Percentiles rank a stretch among this genome's conserved stretches.
Conservation (phyloP, 1,140 invertebrate species). For the Cherax destructor region DNA sequence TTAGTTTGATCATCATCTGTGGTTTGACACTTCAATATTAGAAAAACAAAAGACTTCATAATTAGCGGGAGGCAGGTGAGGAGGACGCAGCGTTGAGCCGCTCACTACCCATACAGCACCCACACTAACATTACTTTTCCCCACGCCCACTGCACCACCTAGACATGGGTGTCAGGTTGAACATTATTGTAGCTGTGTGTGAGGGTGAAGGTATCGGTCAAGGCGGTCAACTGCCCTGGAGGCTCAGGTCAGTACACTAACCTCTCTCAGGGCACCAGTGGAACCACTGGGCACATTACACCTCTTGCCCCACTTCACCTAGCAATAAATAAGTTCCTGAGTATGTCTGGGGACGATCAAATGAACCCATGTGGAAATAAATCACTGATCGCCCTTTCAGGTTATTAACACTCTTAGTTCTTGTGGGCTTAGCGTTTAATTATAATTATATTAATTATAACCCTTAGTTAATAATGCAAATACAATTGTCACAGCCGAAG, state of each 20-base stretch:
- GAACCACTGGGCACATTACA: too few relatives aligned
- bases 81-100: too few relatives aligned
- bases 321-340: too few relatives aligned
- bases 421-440: not conserved
- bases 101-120: too few relatives aligned
- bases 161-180: constrained; percentile 9
- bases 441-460: not conserved
- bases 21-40: too few relatives aligned
- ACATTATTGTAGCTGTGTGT: constrained; percentile 89
- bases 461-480: too few relatives aligned
- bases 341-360: not conserved
- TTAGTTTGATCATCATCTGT: too few relatives aligned
- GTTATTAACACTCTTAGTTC: not conserved
- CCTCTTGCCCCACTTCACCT: not conserved
- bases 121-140: too few relatives aligned
- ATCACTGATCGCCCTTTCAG: not conserved
- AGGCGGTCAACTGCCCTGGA: constrained; percentile 90
- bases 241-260: constrained; percentile 52
- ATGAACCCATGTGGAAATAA: not conserved
- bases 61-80: too few relatives aligned
- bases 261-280: not conserved
- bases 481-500: too few relatives aligned
- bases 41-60: too few relatives aligned
- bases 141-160: too few relatives aligned
- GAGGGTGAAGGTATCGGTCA: constrained; percentile 90